Percentiles rank a stretch among this genome's conserved stretches.
Evolutionary conservation across 2,797 vertebrate genomes (phyloP).

Genomic region (Pangasius djambal): DNA sequence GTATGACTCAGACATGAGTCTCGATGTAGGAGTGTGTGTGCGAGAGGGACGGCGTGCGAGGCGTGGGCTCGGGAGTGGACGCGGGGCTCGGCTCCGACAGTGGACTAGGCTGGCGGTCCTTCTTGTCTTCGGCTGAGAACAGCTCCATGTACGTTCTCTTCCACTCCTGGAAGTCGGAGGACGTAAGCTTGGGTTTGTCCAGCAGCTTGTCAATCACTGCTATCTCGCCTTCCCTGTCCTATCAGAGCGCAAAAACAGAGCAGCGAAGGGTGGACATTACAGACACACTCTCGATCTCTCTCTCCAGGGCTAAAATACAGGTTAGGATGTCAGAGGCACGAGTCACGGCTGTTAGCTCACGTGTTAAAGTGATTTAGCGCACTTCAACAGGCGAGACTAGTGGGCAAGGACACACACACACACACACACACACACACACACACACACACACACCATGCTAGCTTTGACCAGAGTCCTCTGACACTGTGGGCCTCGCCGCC

Average conservation of each 20-base stretch:
- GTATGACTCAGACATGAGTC: conserved; percentile 87
- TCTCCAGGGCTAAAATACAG: conserved; percentile 29
- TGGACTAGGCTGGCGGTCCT: conserved; percentile 74
- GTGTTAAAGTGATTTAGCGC: conserved; percentile 46
- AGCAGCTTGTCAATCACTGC: conserved; percentile 95
- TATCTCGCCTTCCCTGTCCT: conserved; percentile 99
- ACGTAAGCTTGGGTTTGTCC: conserved; percentile 91
- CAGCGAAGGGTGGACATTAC: conserved; percentile 65
- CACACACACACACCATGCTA: conserved; percentile 57
- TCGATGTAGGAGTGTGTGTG: conserved; percentile 98
- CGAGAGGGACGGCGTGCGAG: conserved; percentile 82
- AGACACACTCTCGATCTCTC: conserved; percentile 56
- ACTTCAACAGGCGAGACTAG: conserved; percentile 37
- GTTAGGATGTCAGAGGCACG: conserved; percentile 47
- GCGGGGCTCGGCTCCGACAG: conserved; percentile 73
- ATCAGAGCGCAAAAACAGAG: conserved; percentile 78
- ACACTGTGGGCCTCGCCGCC: conserved; percentile 54
- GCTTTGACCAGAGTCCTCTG: conserved; percentile 56
- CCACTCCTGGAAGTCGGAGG: conserved; percentile 97
- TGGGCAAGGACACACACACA: conserved; percentile 40
- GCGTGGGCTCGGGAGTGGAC: conserved; percentile 70
- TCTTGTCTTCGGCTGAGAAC: conserved; percentile 85
- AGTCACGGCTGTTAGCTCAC: conserved; percentile 49
- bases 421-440: conserved; percentile 44
- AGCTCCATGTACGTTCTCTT: conserved; percentile 93